Conservation (phyloP, 64 coral and sea anemone species). For the Acropora tenuis region DNA sequence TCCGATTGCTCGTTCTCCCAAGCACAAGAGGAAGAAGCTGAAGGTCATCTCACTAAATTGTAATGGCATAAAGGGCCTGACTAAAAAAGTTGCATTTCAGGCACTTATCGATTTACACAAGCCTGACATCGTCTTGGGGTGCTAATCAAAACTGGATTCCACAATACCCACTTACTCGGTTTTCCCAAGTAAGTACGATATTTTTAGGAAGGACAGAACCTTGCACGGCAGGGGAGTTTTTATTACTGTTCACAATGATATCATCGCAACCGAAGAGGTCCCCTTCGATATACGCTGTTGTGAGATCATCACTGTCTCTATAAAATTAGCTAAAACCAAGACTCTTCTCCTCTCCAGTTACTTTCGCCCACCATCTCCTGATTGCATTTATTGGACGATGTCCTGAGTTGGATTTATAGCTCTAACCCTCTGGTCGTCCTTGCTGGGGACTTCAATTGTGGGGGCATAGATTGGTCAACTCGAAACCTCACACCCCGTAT, state of each 20-base stretch:
- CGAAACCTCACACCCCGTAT: too few species aligned
- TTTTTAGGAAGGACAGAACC: conserved; percentile 7
- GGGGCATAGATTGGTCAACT: too few species aligned
- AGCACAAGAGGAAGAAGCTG: conserved; percentile 17
- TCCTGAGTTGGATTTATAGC: neutral
- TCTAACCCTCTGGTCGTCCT: too few species aligned
- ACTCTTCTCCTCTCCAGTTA: neutral
- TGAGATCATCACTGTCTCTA: conserved; percentile 17
- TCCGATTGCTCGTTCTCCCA: neutral
- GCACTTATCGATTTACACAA: conserved; percentile 1
- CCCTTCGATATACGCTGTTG: neutral
- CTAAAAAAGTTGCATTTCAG: neutral
- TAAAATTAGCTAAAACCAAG: neutral
- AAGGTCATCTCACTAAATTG: conserved; percentile 40
- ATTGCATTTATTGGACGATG: conserved; percentile 1
- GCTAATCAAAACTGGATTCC: conserved; percentile 1
- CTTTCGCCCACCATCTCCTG: neutral
- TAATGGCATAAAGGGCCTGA: neutral
- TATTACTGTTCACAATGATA: conserved; percentile 12
- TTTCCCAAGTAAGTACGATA: neutral
- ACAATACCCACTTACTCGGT: conserved; percentile 4
- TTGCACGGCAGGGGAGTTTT: neutral
- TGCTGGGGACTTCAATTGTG: too few species aligned
- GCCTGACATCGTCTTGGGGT: neutral
- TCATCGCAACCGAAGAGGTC: neutral